phyloP scores from a whole-genome alignment of 2,888 invertebrate species.

The Lasioglossum marginatum region DNA sequence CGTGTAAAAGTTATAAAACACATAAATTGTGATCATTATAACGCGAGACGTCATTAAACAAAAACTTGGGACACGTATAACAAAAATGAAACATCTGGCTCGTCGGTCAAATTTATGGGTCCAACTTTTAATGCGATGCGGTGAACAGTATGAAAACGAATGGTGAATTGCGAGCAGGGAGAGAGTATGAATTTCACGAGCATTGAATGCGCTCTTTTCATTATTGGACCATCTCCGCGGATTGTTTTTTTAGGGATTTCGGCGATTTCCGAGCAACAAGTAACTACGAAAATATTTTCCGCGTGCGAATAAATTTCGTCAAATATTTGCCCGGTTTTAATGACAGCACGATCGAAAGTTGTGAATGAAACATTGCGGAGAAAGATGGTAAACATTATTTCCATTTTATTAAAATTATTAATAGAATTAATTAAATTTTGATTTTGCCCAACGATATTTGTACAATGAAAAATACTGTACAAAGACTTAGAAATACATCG shows the following conservation, averaged over 20 bases:
- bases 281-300: not conserved
- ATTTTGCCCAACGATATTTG: too few species aligned
- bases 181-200: not conserved
- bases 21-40: not conserved
- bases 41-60: not conserved
- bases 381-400: not conserved
- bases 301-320: not conserved
- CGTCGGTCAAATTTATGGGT: not conserved
- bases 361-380: not conserved
- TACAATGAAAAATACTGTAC: too few species aligned
- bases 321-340: slow-evolving; percentile 3
- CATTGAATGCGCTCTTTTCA: not conserved
- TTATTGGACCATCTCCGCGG: not conserved
- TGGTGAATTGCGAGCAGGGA: not conserved
- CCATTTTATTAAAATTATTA: too few species aligned
- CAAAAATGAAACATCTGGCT: not conserved
- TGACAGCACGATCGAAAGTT: not conserved
- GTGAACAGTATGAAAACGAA: not conserved
- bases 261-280: not conserved
- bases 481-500: too few species aligned
- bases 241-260: not conserved
- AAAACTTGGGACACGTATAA: not conserved
- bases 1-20: not conserved
- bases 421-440: too few species aligned
- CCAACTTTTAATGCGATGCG: not conserved